phyloP scores from a whole-genome alignment of 2,113 vertebrate species.

The Hippoglossus stenolepis region DNA sequence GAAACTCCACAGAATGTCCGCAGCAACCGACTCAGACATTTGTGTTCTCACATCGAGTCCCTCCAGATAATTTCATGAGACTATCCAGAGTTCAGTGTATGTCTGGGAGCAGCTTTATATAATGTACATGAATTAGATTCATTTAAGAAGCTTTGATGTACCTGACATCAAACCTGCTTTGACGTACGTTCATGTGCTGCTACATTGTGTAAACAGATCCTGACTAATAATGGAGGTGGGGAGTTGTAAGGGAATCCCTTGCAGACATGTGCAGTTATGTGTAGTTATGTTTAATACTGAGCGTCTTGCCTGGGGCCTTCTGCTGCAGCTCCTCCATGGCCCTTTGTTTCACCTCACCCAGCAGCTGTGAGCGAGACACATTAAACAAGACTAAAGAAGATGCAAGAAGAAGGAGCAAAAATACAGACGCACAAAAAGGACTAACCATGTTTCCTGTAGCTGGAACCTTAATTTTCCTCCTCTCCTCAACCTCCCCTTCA shows the following conservation, averaged over 20 bases:
- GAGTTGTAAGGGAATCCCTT: slow-evolving; percentile 1
- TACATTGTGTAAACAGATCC: background rate
- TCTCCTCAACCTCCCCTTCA: slow-evolving; percentile 64
- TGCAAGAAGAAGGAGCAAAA: background rate
- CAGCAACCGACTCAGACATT: too few species aligned
- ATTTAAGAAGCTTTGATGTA: background rate
- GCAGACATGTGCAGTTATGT: slow-evolving; percentile 6
- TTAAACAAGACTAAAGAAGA: background rate
- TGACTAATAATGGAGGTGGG: background rate
- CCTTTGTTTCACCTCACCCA: slow-evolving; percentile 90
- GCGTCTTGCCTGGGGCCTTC: slow-evolving; percentile 80
- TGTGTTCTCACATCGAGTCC: too few species aligned
- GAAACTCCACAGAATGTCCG: too few species aligned
- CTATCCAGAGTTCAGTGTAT: background rate
- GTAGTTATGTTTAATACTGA: slow-evolving; percentile 2
- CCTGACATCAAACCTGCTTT: background rate
- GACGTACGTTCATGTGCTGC: background rate
- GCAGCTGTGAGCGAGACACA: slow-evolving; percentile 78
- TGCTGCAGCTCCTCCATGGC: slow-evolving; percentile 88
- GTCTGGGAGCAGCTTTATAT: background rate
- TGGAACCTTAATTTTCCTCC: slow-evolving; percentile 84
- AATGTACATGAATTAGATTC: background rate
- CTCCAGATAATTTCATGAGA: too few species aligned
- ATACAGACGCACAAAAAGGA: slow-evolving; percentile 7
- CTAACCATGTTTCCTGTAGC: slow-evolving; percentile 88